A percentile compares a stretch with the other conserved stretches of the same genome.
Conservation (phyloP, 2,113 vertebrate species). For the Gymnogyps californianus region DNA sequence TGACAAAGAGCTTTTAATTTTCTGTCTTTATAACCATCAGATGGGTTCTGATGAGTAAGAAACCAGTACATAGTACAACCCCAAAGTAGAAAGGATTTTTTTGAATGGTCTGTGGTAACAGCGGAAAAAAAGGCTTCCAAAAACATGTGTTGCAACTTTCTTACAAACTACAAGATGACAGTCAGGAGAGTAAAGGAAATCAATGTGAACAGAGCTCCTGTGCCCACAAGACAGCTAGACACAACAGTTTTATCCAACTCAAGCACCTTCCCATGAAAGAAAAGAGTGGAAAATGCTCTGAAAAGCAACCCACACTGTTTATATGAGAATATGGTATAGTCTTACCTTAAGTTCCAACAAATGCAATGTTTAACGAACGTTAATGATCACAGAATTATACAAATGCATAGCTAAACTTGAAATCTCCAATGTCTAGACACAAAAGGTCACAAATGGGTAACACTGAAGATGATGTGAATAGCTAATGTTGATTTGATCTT, state of each 20-base stretch:
- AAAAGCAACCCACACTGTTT: neutral
- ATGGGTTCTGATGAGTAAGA: neutral
- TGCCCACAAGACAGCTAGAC: neutral
- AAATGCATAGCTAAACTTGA: neutral
- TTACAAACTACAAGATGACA: neutral
- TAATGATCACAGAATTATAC: neutral
- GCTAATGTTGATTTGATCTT: constrained; percentile 17
- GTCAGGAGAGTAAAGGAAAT: neutral
- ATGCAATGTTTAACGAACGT: neutral
- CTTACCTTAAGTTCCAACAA: neutral
- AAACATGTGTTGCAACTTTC: neutral
- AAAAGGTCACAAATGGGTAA: neutral
- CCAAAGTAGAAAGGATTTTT: neutral
- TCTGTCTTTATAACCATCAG: neutral
- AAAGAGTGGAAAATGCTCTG: neutral
- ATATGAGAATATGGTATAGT: neutral
- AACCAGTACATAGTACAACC: neutral
- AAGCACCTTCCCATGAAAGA: neutral
- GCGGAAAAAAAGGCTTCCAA: neutral
- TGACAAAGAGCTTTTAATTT: neutral
- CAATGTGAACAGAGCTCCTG: neutral
- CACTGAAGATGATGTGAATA: neutral
- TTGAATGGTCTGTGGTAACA: neutral
- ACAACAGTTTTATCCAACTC: neutral
- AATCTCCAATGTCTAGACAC: neutral